These are phyloP conservation scores for Galerucella pusilla DNA, from an alignment of 2,888 invertebrate species.

Conservation along the genomic window DNA sequence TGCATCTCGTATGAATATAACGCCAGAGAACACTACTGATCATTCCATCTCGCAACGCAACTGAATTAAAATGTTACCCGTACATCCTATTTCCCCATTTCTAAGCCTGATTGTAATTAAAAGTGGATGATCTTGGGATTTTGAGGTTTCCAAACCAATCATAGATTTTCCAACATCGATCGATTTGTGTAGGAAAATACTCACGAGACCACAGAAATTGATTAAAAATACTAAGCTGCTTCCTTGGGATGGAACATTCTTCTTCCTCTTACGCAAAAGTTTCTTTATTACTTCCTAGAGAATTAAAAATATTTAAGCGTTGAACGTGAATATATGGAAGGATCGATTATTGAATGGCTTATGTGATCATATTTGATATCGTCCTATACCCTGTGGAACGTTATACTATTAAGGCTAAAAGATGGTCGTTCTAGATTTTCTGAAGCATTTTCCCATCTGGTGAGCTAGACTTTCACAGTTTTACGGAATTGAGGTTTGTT, in stretches of 20 bases:
- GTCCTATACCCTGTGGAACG: no score
- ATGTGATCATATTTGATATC: no score
- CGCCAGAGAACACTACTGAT: background rate
- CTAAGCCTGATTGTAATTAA: background rate
- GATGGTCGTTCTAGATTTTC: no score
- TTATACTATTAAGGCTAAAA: no score
- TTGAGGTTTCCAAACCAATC: background rate
- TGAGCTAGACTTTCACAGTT: no score
- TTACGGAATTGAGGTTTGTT: no score
- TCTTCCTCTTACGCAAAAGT: background rate
- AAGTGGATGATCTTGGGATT: slow-evolving; percentile 4
- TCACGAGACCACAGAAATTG: background rate
- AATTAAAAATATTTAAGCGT: background rate
- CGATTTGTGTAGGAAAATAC: background rate
- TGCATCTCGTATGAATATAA: background rate
- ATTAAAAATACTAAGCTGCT: background rate
- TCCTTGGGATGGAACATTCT: background rate
- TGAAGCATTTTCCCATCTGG: no score
- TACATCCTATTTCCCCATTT: background rate
- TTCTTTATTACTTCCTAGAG: background rate
- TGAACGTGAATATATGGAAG: no score
- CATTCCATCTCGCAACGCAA: background rate
- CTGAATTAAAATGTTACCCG: background rate
- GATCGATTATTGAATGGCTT: no score
- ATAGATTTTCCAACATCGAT: background rate